phyloP scores from a whole-genome alignment of 2,888 invertebrate genomes.

The Halocaridina rubra region DNA sequence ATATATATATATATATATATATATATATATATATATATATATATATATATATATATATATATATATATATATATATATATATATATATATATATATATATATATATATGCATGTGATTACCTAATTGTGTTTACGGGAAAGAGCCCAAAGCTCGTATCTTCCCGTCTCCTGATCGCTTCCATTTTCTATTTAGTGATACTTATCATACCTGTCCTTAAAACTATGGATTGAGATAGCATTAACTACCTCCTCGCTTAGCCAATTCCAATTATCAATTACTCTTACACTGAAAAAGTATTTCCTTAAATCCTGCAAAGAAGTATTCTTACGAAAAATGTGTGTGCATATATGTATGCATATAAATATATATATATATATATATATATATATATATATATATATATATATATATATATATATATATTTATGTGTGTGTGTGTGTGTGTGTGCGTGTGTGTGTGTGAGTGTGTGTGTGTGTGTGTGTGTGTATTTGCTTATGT shows the following conservation, averaged over 20 bases:
- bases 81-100: conserved; percentile 14
- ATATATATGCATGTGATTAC: neutral
- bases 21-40: neutral
- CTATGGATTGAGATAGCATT: no score
- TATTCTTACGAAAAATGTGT: neutral
- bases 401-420: neutral
- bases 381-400: neutral
- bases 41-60: neutral
- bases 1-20: neutral
- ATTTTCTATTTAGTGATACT: no score
- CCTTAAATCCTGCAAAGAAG: no score
- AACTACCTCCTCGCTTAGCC: no score
- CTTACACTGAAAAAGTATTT: no score
- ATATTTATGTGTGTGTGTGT: neutral
- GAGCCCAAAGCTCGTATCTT: no score
- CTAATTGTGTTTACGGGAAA: neutral
- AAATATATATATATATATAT: neutral
- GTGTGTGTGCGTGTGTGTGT: neutral
- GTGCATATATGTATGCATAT: neutral
- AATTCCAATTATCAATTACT: no score
- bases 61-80: neutral
- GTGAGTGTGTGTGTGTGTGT: neutral
- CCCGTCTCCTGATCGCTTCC: no score
- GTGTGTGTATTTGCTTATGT: neutral
- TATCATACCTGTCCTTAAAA: no score